Evolutionary conservation across 2,888 invertebrate species (phyloP).

Genomic region (Elysia crispata): DNA sequence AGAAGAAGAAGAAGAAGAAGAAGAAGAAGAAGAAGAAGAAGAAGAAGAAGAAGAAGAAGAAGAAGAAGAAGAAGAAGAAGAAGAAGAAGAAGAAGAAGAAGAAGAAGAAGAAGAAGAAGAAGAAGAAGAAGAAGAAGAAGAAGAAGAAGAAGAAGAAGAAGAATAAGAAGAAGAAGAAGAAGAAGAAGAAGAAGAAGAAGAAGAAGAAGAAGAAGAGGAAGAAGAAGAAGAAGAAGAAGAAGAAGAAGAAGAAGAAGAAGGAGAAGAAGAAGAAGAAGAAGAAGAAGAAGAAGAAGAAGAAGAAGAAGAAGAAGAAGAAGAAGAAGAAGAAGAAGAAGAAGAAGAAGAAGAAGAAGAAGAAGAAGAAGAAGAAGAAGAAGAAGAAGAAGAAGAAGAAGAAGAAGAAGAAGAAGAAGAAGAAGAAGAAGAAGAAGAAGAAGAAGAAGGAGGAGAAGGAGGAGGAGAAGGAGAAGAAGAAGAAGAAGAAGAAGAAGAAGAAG

Average conservation of each 20-base stretch:
- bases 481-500: background rate
- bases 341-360: background rate
- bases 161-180: too few relatives aligned
- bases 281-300: background rate
- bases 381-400: background rate
- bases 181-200: too few relatives aligned
- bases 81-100: background rate
- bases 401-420: background rate
- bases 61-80: background rate
- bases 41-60: background rate
- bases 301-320: background rate
- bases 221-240: too few relatives aligned
- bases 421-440: background rate
- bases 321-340: background rate
- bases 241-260: too few relatives aligned
- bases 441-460: background rate
- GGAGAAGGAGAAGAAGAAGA: background rate
- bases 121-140: too few relatives aligned
- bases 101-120: too few relatives aligned
- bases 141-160: too few relatives aligned
- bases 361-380: background rate
- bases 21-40: too few relatives aligned
- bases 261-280: too few relatives aligned
- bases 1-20: too few relatives aligned
- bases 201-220: too few relatives aligned